A percentile compares a stretch with the other conserved stretches of the same genome.
Conservation (phyloP, 2,113 vertebrate species). For the Siniperca chuatsi region DNA sequence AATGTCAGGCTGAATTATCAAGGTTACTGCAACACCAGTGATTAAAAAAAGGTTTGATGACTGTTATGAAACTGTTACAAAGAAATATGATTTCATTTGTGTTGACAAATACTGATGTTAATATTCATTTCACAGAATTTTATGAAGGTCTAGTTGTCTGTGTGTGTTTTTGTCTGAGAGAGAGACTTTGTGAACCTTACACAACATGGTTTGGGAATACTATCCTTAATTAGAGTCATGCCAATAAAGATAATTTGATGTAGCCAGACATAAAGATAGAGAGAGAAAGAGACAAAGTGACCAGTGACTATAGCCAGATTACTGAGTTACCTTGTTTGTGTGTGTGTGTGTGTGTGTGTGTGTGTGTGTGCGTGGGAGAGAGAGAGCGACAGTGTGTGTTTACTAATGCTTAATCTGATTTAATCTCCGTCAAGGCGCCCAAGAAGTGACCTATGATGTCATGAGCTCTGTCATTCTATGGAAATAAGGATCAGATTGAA, state of each 20-base stretch:
- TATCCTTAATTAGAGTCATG: neutral
- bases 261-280: conserved; percentile 6
- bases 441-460: conserved; percentile 72
- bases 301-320: neutral
- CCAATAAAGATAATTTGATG: neutral
- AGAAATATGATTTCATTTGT: neutral
- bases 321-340: neutral
- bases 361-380: neutral
- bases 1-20: neutral
- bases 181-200: neutral
- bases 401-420: conserved; percentile 67
- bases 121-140: neutral
- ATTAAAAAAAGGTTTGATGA: neutral
- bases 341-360: neutral
- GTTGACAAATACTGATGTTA: neutral
- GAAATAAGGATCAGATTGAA: conserved; percentile 46
- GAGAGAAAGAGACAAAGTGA: conserved; percentile 9
- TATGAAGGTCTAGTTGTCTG: neutral
- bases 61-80: neutral
- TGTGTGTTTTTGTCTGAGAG: neutral
- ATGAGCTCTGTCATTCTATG: conserved; percentile 47
- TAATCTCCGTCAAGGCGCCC: conserved; percentile 70
- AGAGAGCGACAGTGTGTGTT: conserved; percentile 34
- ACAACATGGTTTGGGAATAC: neutral
- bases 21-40: neutral